A percentile compares a stretch with the other conserved stretches of the same genome.
Conservation (phyloP, 2,888 invertebrate genomes). For the Drosophila kambysellisi region DNA sequence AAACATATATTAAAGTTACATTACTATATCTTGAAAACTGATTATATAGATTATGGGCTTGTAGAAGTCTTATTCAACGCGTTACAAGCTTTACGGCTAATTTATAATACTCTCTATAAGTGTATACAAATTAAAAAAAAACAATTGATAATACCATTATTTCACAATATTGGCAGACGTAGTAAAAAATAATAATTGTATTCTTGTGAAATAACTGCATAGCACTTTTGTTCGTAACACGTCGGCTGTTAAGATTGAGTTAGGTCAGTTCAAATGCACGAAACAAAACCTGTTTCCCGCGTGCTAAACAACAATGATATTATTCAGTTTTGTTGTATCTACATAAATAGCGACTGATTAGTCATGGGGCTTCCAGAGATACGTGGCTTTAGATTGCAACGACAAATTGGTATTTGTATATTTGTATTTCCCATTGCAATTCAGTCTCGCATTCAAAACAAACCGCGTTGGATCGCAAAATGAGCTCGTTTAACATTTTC, state of each 20-base stretch:
- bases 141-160: not conserved
- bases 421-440: not conserved
- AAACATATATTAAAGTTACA: not conserved
- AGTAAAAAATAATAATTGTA: not conserved
- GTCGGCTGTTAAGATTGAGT: conserved; percentile 19
- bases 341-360: conserved; percentile 37
- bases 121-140: not conserved
- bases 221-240: conserved; percentile 7
- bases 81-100: not conserved
- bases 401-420: conserved; percentile 8
- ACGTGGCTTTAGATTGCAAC: conserved; percentile 51
- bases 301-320: not conserved
- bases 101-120: not conserved
- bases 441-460: conserved; percentile 38
- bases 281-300: conserved; percentile 30
- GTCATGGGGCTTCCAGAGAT: conserved; percentile 38
- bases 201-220: conserved; percentile 4
- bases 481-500: conserved; percentile 40
- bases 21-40: not conserved
- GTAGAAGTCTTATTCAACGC: too few relatives aligned
- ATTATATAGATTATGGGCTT: not conserved
- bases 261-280: conserved; percentile 51
- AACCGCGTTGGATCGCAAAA: conserved; percentile 13
- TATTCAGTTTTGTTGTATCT: not conserved
- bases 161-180: not conserved